Conservation (phyloP, 2,888 invertebrate genomes). For the Drosophila fulvimacula region DNA sequence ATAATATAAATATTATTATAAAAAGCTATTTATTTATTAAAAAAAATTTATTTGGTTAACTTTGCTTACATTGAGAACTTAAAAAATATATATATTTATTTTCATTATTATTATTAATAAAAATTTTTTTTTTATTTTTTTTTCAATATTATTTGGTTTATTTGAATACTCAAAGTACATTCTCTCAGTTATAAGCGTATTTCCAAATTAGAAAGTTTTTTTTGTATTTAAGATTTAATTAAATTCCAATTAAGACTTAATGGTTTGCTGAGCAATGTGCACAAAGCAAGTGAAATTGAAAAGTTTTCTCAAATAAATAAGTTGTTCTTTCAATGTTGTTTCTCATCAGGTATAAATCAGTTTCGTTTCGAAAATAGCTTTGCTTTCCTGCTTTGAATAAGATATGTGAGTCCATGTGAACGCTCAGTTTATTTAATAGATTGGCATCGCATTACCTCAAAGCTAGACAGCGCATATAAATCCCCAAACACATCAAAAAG, state of each 20-base stretch:
- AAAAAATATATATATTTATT: too few relatives aligned
- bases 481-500: conserved; percentile 57
- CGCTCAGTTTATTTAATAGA: conserved; percentile 42
- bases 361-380: neutral
- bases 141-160: too few relatives aligned
- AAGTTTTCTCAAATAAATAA: neutral
- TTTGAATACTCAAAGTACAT: neutral
- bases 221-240: conserved; percentile 8
- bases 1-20: too few relatives aligned
- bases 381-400: neutral
- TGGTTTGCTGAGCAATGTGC: neutral
- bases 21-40: too few relatives aligned
- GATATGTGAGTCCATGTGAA: conserved; percentile 12
- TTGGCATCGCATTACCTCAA: conserved; percentile 33
- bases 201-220: neutral
- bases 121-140: too few relatives aligned
- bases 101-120: too few relatives aligned
- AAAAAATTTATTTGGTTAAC: too few relatives aligned
- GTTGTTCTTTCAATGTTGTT: neutral
- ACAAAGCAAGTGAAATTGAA: neutral
- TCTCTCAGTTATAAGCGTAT: neutral
- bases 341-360: neutral
- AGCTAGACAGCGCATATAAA: conserved; percentile 41
- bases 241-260: neutral
- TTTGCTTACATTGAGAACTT: too few relatives aligned